Evolutionary conservation across 2,888 invertebrate genomes (phyloP).

Genomic region (Caradrina kadenii): DNA sequence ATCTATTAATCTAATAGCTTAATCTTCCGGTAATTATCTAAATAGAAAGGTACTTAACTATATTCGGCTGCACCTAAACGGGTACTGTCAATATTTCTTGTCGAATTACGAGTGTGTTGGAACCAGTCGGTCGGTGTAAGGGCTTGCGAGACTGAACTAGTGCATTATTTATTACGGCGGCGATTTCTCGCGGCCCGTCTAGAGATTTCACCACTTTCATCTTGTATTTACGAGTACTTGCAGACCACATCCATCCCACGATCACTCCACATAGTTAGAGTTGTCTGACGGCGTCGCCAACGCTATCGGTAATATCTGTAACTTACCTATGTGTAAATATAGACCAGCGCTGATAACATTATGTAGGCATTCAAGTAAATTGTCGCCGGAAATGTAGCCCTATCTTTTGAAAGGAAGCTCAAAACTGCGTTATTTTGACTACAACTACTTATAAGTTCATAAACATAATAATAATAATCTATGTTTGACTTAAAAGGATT

Average conservation of each 20-base stretch:
- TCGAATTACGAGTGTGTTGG: conserved; percentile 73
- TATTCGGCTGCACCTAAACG: conserved; percentile 63
- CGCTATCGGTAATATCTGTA: conserved; percentile 38
- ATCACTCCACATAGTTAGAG: conserved; percentile 66
- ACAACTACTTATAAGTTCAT: no score
- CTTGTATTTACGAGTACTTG: conserved; percentile 81
- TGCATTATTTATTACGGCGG: conserved; percentile 88
- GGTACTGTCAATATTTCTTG: conserved; percentile 71
- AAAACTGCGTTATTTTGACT: neutral
- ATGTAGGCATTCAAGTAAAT: neutral
- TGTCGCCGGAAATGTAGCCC: neutral
- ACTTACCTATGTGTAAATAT: conserved; percentile 4
- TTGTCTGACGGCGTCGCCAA: conserved; percentile 25
- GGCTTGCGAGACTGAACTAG: conserved; percentile 84
- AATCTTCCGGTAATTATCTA: conserved; percentile 63
- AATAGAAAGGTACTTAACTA: conserved; percentile 63
- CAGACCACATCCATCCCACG: conserved; percentile 72
- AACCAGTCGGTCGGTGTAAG: conserved; percentile 83
- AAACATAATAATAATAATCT: no score
- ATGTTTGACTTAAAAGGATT: no score
- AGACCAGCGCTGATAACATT: neutral
- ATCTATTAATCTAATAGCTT: conserved; percentile 61
- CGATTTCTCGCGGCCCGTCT: conserved; percentile 86
- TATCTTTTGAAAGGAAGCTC: neutral
- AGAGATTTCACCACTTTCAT: conserved; percentile 89